Conservation (phyloP, 64 coral and sea anemone species). For the Actinia equina region DNA sequence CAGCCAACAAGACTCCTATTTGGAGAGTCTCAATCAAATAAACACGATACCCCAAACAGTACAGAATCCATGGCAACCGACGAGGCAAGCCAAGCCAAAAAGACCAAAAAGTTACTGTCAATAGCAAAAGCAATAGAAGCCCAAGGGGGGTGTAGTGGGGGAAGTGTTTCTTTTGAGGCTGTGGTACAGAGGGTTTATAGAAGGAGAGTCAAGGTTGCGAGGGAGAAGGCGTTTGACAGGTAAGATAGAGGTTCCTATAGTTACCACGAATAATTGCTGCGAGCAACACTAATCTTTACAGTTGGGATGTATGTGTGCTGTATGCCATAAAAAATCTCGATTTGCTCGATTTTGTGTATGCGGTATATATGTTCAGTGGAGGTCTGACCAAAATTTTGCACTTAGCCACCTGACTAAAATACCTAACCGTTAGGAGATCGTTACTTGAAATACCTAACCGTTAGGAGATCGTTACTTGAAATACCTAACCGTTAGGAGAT, state of each 20-base stretch:
- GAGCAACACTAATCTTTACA: too few species aligned
- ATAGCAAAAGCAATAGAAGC: conserved; percentile 52
- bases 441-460: too few species aligned
- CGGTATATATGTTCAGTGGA: too few species aligned
- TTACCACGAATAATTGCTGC: not conserved
- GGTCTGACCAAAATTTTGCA: too few species aligned
- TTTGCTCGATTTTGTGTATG: too few species aligned
- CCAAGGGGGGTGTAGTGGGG: conserved; percentile 74
- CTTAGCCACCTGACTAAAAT: too few species aligned
- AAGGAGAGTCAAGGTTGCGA: conserved; percentile 38
- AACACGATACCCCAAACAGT: not conserved
- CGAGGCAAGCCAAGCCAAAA: not conserved
- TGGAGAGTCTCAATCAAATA: not conserved
- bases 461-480: too few species aligned
- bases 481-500: too few species aligned
- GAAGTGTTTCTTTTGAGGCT: conserved; percentile 48
- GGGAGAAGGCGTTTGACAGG: conserved; percentile 16
- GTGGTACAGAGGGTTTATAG: conserved; percentile 71
- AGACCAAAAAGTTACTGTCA: not conserved
- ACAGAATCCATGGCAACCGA: not conserved
- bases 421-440: too few species aligned
- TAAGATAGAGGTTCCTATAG: not conserved
- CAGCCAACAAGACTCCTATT: conserved; percentile 24
- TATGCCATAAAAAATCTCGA: too few species aligned
- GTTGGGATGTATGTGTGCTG: too few species aligned